Percentiles rank a stretch among this genome's conserved stretches.
Conservation (phyloP, 2,888 invertebrate genomes). For the Lordiphosa fenestrarum region DNA sequence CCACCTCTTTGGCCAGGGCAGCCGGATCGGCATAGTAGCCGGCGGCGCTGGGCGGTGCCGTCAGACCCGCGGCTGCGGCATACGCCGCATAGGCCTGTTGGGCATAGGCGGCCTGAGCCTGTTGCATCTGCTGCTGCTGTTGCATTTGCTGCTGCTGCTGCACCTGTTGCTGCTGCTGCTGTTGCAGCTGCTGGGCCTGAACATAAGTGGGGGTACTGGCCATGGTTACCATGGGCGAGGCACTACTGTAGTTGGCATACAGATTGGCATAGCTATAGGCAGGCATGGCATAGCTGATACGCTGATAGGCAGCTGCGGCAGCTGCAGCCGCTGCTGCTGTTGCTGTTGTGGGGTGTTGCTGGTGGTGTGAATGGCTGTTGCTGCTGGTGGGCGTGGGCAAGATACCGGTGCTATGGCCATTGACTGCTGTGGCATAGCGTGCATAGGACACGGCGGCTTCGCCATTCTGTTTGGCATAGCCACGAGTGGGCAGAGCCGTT, state of each 20-base stretch:
- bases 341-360: constrained; percentile 17
- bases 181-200: constrained; percentile 49
- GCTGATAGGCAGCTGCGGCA: constrained; percentile 52
- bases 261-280: constrained; percentile 56
- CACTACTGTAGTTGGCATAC: constrained; percentile 40
- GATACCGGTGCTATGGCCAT: constrained; percentile 61
- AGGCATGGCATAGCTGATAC: constrained; percentile 65
- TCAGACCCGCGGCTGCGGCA: constrained; percentile 69
- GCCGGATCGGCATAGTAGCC: constrained; percentile 82
- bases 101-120: constrained; percentile 51
- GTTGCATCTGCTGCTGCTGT: constrained; percentile 31
- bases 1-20: constrained; percentile 88
- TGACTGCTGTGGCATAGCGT: constrained; percentile 18
- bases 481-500: constrained; percentile 11
- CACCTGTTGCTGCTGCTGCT: constrained; percentile 32
- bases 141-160: constrained; percentile 17
- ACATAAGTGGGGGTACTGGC: constrained; percentile 58
- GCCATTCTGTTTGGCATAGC: constrained; percentile 56
- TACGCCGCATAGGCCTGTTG: constrained; percentile 65
- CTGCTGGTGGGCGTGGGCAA: constrained; percentile 57
- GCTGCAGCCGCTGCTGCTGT: constrained; percentile 21
- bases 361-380: constrained; percentile 7
- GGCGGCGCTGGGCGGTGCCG: constrained; percentile 16
- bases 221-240: constrained; percentile 38
- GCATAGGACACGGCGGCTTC: constrained; percentile 16